Evolutionary conservation across 1,140 invertebrate species (phyloP), one percentile per base, ranked within the genome.

Genomic region (Zaprionus davidi): DNA sequence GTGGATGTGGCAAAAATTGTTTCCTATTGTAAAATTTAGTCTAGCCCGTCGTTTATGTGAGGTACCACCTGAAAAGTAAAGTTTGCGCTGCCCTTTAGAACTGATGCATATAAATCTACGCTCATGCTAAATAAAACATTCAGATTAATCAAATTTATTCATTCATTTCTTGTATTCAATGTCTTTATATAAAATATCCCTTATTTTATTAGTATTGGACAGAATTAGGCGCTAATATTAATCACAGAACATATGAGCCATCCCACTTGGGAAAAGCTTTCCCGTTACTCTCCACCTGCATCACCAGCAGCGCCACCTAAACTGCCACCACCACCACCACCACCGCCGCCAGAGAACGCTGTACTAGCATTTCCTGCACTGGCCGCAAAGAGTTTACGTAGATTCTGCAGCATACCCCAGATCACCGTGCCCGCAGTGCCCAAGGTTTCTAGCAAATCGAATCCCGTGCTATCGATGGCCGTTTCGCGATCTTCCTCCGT

Each of bases 401-500:
- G 13, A 74, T 91, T 87, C 28, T 78, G 79, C 24, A 92, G 36
- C 24, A 91, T 82, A 28, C 73, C 66, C 71, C 77, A 79, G 9
- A 90, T 59, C 1, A 87, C 63, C 0, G 82, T 76, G 28, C 79
- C 76, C 5, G 86, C 79, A 7, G 76, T 71, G 5, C 91, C 88
- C 24, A 91, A 41, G 3, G 86, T 79, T 57, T 91, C 85, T 2
- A 92, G 76, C 1, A 92, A 36, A 71, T 92, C 75, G 12, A 92
- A 87, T 0, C 84, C 83, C 1, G 82, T 91, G 28, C 90, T 90
- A 15, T 91, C 90, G 24, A 92, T 87, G 20, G 81, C 90, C 26
- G 74, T 76, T 34, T 91, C 90, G 0, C 90, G 82, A 60, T 92
- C 90, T 69, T 90, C 90, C 44, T 92, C 90, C 31, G 90, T 92